Conservation (phyloP, 35 echinoderm and acorn worm species). For the Eucidaris tribuloides region DNA sequence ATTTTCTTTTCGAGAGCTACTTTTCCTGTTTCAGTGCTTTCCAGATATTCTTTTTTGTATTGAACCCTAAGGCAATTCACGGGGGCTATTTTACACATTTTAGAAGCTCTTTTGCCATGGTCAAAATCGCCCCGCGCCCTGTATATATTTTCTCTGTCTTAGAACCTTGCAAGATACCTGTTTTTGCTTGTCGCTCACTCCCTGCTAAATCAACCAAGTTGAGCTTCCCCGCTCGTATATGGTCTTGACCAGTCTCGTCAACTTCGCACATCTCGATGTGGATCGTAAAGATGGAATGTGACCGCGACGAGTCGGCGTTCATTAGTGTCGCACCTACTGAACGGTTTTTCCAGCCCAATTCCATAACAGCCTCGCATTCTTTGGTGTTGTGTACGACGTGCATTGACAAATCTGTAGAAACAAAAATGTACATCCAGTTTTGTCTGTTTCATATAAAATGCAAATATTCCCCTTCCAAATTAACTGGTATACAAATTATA, state of each 20-base stretch:
- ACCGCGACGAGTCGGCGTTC: conserved; percentile 96
- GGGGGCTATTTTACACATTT: too few species aligned
- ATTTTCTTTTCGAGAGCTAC: too few species aligned
- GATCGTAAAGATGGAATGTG: conserved; percentile 99
- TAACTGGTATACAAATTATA: too few species aligned
- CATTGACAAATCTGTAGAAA: conserved; percentile 78
- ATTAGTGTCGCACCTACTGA: conserved; percentile 87
- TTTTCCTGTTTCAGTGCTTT: too few species aligned
- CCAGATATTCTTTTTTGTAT: neutral
- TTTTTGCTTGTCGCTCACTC: conserved; percentile 96
- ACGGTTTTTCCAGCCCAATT: conserved; percentile 92
- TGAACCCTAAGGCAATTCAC: too few species aligned
- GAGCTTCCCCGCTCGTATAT: conserved; percentile 91
- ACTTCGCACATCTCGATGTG: conserved; percentile 97
- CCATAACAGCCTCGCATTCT: conserved; percentile 88
- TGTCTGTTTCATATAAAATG: too few species aligned
- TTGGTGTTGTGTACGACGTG: conserved; percentile 85
- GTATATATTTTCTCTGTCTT: neutral
- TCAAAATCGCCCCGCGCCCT: too few species aligned
- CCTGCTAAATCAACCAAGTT: conserved; percentile 98
- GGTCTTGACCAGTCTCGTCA: conserved; percentile 81
- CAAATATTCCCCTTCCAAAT: too few species aligned
- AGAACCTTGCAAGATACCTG: conserved; percentile 46
- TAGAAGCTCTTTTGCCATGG: neutral
- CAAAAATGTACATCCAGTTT: too few species aligned